These are phyloP conservation scores for Paramormyrops kingsleyae DNA, from an alignment of 2,113 vertebrate species.

Conservation along the genomic window DNA sequence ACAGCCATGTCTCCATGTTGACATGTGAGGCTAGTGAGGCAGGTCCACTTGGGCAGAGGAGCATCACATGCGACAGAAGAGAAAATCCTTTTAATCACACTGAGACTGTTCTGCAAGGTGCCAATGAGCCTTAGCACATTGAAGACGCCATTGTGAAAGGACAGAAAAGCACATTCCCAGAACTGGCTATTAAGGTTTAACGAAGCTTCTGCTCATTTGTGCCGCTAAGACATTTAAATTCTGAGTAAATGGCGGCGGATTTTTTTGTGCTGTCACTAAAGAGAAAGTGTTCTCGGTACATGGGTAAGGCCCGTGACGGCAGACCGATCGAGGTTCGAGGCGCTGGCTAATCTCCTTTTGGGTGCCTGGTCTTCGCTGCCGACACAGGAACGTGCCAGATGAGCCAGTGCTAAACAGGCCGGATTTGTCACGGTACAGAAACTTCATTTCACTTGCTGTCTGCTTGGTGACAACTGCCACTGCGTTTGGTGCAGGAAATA, in stretches of 20 bases:
- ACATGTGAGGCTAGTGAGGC: background rate
- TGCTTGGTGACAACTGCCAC: background rate
- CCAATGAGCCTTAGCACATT: background rate
- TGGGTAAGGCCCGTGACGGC: constrained; percentile 31
- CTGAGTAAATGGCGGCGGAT: background rate
- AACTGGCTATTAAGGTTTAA: background rate
- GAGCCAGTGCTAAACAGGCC: constrained; percentile 40
- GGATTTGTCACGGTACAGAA: background rate
- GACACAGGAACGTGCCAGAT: constrained; percentile 43
- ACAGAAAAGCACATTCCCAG: background rate
- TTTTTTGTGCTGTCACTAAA: constrained; percentile 7
- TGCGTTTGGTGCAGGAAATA: background rate
- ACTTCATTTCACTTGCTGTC: background rate
- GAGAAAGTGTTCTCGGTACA: constrained; percentile 28
- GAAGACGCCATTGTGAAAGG: background rate
- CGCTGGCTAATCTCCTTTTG: constrained; percentile 47
- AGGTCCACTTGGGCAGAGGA: background rate
- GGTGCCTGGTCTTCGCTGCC: constrained; percentile 34
- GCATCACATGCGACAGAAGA: background rate
- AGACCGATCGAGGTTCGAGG: constrained; percentile 33
- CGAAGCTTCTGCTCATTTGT: constrained; percentile 3
- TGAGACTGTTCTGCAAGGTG: background rate
- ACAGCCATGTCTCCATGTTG: background rate
- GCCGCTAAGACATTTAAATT: background rate
- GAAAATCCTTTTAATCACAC: background rate